phyloP scores from a whole-genome alignment of 2,888 invertebrate genomes.

The Enchytraeus crypticus region DNA sequence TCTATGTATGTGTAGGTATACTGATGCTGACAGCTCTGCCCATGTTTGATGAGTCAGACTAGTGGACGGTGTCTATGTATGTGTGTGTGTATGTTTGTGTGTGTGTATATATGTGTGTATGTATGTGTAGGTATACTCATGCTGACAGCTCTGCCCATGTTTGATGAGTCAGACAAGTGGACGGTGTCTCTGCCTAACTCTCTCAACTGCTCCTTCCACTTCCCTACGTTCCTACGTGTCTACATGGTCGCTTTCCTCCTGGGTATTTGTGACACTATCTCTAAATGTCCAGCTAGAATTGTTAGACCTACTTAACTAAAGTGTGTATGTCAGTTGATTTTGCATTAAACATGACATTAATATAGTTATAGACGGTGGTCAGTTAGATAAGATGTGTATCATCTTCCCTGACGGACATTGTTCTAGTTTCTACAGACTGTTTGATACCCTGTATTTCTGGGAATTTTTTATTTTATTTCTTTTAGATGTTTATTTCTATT shows the following conservation, averaged over 20 bases:
- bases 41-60: conserved; percentile 74
- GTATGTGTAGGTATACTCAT: conserved; percentile 46
- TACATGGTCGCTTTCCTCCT: conserved; percentile 24
- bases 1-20: conserved; percentile 39
- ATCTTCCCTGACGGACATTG: too few species aligned
- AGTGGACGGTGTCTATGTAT: conserved; percentile 61
- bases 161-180: conserved; percentile 72
- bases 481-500: too few species aligned
- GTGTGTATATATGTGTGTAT: neutral
- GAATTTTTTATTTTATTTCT: too few species aligned
- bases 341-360: too few species aligned
- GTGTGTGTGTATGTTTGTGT: too few species aligned
- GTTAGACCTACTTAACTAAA: neutral
- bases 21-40: conserved; percentile 64
- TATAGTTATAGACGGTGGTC: neutral
- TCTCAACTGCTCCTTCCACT: conserved; percentile 77
- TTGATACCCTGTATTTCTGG: too few species aligned
- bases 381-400: too few species aligned
- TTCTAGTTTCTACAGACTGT: too few species aligned
- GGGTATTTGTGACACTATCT: conserved; percentile 9
- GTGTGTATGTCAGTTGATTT: neutral
- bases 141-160: conserved; percentile 71
- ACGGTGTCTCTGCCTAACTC: conserved; percentile 70
- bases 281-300: neutral
- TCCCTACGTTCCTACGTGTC: conserved; percentile 53